Percentiles rank a stretch among this genome's conserved stretches.
phyloP scores from a whole-genome alignment of 2,888 invertebrate species.

The Cheilosia variabilis region DNA sequence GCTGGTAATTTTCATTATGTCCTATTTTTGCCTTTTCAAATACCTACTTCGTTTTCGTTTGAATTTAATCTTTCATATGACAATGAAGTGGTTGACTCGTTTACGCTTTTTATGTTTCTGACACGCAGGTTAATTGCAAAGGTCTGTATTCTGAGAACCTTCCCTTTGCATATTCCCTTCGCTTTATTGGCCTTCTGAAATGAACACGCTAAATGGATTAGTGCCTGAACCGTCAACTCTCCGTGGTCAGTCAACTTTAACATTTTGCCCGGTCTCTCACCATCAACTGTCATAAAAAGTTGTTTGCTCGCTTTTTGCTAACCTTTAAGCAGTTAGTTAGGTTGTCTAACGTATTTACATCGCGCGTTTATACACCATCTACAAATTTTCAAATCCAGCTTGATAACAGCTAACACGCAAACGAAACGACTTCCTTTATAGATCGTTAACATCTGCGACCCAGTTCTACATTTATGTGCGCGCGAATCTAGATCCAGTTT shows the following conservation, averaged over 20 bases:
- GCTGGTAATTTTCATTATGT: too few relatives aligned
- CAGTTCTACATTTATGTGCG: conserved; percentile 36
- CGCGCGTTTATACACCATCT: neutral
- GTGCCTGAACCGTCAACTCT: neutral
- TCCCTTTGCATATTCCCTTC: neutral
- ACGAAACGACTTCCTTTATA: conserved; percentile 14
- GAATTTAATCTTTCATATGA: neutral
- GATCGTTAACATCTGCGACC: conserved; percentile 52
- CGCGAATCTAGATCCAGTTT: conserved; percentile 53
- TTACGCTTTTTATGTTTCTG: neutral
- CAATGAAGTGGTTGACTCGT: neutral
- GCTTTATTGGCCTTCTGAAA: neutral
- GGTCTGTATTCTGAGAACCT: neutral
- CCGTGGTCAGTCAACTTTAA: conserved; percentile 26
- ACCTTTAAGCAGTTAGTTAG: neutral
- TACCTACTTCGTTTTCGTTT: neutral
- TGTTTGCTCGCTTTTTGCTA: neutral
- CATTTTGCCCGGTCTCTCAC: neutral
- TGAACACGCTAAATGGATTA: conserved; percentile 2
- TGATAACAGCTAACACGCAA: neutral
- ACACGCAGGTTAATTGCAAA: neutral
- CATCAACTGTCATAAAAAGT: conserved; percentile 14
- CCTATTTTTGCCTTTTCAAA: neutral
- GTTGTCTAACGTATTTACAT: neutral
- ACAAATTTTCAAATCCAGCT: neutral